Evolutionary conservation across 2,113 vertebrate genomes (phyloP).

Genomic region (Cynoglossus semilaevis): DNA sequence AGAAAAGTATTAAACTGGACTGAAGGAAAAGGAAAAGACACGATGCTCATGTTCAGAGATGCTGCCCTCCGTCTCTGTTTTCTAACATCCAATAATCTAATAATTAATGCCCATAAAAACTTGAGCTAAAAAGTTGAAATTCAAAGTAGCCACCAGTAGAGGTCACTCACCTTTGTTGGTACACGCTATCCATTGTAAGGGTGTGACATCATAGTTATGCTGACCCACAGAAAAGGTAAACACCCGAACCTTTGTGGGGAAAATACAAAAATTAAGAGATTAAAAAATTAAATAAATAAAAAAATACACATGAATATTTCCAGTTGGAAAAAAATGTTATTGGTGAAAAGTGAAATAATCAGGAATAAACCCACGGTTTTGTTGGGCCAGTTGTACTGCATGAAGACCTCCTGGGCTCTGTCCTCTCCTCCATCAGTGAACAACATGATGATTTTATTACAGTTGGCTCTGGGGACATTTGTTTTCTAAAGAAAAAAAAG

Average conservation of each 20-base stretch:
- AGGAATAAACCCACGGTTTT: slow-evolving; percentile 82
- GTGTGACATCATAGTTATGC: slow-evolving; percentile 98
- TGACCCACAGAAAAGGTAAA: slow-evolving; percentile 99
- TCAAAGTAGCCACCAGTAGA: not conserved
- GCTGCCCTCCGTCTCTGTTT: no score
- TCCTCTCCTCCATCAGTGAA: slow-evolving; percentile 97
- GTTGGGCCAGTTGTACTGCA: slow-evolving; percentile 98
- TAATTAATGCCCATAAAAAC: no score
- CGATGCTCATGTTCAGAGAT: no score
- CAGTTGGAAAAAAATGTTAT: not conserved
- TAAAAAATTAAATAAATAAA: no score
- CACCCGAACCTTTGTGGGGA: slow-evolving; percentile 76
- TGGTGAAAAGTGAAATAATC: not conserved
- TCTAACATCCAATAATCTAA: no score
- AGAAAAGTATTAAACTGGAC: no score
- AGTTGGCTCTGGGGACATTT: slow-evolving; percentile 93
- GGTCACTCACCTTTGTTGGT: slow-evolving; percentile 90
- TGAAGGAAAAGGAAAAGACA: no score
- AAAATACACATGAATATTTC: not conserved
- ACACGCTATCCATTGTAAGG: slow-evolving; percentile 97
- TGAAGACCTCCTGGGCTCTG: slow-evolving; percentile 94
- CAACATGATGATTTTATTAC: slow-evolving; percentile 99
- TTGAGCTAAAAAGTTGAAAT: no score
- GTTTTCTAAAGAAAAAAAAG: slow-evolving; percentile 74
- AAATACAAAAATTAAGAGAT: not conserved